Evolutionary conservation across 2,888 invertebrate species (phyloP).

Genomic region (Metopia argyrocephala): DNA sequence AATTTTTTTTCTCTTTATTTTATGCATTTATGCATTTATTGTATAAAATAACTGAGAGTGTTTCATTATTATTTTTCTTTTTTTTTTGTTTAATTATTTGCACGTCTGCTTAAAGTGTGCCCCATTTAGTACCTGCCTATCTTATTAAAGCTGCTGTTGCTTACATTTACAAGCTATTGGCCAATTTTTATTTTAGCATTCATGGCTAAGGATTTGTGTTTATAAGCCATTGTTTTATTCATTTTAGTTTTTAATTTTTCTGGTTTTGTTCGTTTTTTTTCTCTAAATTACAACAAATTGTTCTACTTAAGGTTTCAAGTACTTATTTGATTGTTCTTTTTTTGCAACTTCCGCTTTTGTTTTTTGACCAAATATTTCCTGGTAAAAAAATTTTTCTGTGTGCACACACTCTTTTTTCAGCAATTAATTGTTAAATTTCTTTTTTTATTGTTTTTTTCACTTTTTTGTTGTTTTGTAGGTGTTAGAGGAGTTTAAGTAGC

Average conservation of each 20-base stretch:
- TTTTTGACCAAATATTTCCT: conserved; percentile 32
- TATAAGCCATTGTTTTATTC: background rate
- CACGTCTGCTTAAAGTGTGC: conserved; percentile 58
- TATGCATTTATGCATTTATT: no score
- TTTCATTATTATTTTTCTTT: no score
- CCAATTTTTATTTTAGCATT: conserved; percentile 29
- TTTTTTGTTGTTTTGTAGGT: conserved; percentile 3
- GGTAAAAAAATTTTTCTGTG: conserved; percentile 25
- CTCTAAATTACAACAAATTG: conserved; percentile 8
- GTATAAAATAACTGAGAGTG: background rate
- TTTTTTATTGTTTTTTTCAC: conserved; percentile 11
- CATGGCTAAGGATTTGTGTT: background rate
- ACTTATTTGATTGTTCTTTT: conserved; percentile 31
- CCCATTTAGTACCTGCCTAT: conserved; percentile 44
- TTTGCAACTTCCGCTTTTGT: conserved; percentile 41
- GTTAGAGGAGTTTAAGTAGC: conserved; percentile 37
- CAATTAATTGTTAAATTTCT: conserved; percentile 36
- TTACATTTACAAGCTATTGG: conserved; percentile 22
- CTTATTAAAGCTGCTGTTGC: background rate
- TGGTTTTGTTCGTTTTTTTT: conserved; percentile 26
- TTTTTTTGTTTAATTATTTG: background rate
- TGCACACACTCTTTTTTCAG: conserved; percentile 29
- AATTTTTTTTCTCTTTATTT: conserved; percentile 39
- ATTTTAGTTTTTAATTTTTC: conserved; percentile 35
- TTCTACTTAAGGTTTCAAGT: conserved; percentile 39